A percentile compares a stretch with the other conserved stretches of the same genome.
phyloP scores from a whole-genome alignment of 2,888 invertebrate species.

The Chrysodeixis includens region DNA sequence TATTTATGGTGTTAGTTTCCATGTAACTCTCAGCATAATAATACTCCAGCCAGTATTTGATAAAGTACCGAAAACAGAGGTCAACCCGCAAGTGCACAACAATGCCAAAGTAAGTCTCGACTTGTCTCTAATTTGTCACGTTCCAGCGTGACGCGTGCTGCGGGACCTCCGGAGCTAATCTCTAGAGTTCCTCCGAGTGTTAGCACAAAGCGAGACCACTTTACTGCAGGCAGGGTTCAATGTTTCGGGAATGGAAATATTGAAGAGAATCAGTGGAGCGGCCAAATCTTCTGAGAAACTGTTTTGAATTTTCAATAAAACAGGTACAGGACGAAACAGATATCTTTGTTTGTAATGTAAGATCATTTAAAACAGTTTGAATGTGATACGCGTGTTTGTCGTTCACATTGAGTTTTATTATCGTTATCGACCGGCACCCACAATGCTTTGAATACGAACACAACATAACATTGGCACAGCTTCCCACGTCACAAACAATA shows the following conservation, averaged over 20 bases:
- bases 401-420: background rate
- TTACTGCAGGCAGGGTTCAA: conserved; percentile 55
- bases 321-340: too few relatives aligned
- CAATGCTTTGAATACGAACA: background rate
- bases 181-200: conserved; percentile 37
- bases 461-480: background rate
- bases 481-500: background rate
- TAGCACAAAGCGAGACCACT: conserved; percentile 57
- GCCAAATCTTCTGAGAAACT: too few relatives aligned
- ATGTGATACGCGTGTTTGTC: background rate
- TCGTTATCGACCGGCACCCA: background rate
- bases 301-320: too few relatives aligned
- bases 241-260: conserved; percentile 18
- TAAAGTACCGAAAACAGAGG: background rate
- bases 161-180: conserved; percentile 34
- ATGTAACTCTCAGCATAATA: background rate
- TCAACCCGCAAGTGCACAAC: background rate
- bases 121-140: conserved; percentile 33
- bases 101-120: background rate
- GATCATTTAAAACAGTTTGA: too few relatives aligned
- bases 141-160: conserved; percentile 18
- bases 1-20: too few relatives aligned
- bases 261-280: background rate
- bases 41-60: background rate
- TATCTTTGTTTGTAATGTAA: too few relatives aligned